phyloP scores from a whole-genome alignment of 2,797 vertebrate species.

The Etheostoma perlongum region DNA sequence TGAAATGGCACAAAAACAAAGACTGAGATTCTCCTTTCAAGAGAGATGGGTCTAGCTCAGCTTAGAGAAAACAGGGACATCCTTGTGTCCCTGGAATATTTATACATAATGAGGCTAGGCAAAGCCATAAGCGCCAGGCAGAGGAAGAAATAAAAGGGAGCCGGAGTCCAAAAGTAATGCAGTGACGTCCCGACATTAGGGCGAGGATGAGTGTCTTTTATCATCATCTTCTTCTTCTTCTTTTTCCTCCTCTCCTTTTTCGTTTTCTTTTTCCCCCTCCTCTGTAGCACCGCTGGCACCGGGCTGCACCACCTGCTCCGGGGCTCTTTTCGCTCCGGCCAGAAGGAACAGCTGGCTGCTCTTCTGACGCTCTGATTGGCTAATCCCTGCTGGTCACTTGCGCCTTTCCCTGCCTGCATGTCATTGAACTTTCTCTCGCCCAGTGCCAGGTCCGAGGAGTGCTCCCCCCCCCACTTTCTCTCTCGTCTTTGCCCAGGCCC shows the following conservation, averaged over 20 bases:
- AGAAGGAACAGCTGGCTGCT: conserved; percentile 87
- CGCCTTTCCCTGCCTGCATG: conserved; percentile 74
- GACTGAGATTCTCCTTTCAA: conserved; percentile 5
- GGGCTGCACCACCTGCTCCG: conserved; percentile 82
- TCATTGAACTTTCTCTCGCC: conserved; percentile 83
- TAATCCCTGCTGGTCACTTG: conserved; percentile 87
- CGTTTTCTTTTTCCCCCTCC: conserved; percentile 31
- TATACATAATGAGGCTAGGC: conserved; percentile 48
- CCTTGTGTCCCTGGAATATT: conserved; percentile 48
- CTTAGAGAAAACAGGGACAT: conserved; percentile 14
- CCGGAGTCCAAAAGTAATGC: conserved; percentile 46
- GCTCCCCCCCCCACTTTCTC: conserved; percentile 34
- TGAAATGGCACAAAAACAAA: conserved; percentile 37
- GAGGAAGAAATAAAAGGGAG: neutral
- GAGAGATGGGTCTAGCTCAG: conserved; percentile 1
- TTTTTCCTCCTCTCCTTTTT: conserved; percentile 26
- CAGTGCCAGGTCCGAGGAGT: conserved; percentile 78
- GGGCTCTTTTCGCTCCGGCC: conserved; percentile 75
- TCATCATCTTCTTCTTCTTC: conserved; percentile 57
- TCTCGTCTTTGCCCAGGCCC: conserved; percentile 55
- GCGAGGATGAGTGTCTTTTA: conserved; percentile 63
- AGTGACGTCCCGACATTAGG: conserved; percentile 51
- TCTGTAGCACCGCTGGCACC: conserved; percentile 83
- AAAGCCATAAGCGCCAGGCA: conserved; percentile 19
- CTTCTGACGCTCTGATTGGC: conserved; percentile 87